Base-by-base conservation (phyloP, 37 sponge, comb jelly and placozoan species). In the Geodia barretti region DNA sequence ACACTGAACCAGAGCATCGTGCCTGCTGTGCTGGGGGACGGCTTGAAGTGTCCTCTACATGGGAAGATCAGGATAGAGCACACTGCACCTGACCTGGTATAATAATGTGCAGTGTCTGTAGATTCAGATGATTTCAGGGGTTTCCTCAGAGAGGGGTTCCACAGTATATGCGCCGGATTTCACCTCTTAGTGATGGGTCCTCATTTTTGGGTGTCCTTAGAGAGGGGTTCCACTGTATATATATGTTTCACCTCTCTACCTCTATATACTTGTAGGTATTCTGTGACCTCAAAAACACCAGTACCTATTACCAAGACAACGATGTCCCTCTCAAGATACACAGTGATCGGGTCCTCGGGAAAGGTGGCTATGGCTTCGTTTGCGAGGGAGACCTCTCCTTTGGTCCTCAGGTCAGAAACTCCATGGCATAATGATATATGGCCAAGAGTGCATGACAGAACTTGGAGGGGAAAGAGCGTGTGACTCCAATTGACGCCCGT, bases 291-390 rank as follows among this genome's bases (percentile, higher is more conserved):
- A 24, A 2, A 9, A 58, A 73, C 17, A 65, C 38, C 40, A 35
- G 38, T 40, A 11, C 38, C 9, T 66, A 76, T 8, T 63, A 84
- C 7, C 62, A 70, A 39, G 81, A 75, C 28, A 77, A 63, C 29
- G 8, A 23, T 4, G 70, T 41, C 0, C 70, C 70, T 0, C 72
- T 87, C 20, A 29, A 59, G 8, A 80, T 92, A 34, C 60, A 39
- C 34, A 61, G 70, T 14, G 39, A 63, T 24, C 76, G 87, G 31
- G 73, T 78, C 41, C 80, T 92, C 23, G 92, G 92, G 17, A 84
- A 83, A 33, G 92, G 92, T 75, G 88, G 85, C 1, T 92, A 76
- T 68, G 92, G 92, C 9, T 81, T 92, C 64, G 92, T 92, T 41
- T 84, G 86, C 43, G 79, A 75, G 35, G 92, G 89, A 70, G 82